Conservation (phyloP, 35 echinoderm and acorn worm genomes). For the Eucidaris tribuloides region DNA sequence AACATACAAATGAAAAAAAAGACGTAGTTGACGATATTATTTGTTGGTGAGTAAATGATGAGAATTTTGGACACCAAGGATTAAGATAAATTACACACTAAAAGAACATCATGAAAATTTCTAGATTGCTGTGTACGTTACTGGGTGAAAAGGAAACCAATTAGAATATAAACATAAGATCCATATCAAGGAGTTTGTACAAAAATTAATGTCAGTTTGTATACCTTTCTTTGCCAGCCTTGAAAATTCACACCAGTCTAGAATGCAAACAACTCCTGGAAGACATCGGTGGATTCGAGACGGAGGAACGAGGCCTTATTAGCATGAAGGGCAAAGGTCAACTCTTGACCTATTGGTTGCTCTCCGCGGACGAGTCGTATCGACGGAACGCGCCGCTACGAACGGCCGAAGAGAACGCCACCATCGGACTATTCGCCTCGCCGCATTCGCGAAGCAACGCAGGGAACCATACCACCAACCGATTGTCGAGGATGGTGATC, state of each 20-base stretch:
- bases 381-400: slow-evolving; percentile 44
- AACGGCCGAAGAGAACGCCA: slow-evolving; percentile 11
- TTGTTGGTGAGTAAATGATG: too few relatives aligned
- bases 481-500: not conserved
- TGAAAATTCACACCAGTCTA: slow-evolving; percentile 92
- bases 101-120: too few relatives aligned
- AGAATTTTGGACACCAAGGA: too few relatives aligned
- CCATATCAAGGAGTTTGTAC: not conserved
- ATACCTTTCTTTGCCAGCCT: slow-evolving; percentile 40
- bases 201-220: not conserved
- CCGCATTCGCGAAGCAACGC: not conserved
- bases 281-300: slow-evolving; percentile 63
- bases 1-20: too few relatives aligned
- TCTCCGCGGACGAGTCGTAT: slow-evolving; percentile 52
- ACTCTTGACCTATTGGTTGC: slow-evolving; percentile 81
- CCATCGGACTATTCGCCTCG: not conserved
- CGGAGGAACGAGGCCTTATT: slow-evolving; percentile 76
- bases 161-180: not conserved
- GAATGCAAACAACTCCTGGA: slow-evolving; percentile 59
- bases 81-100: too few relatives aligned
- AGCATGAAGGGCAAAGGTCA: slow-evolving; percentile 96
- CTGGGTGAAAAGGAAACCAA: not conserved
- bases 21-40: too few relatives aligned
- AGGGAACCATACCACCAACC: not conserved
- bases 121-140: not conserved